Conservation (phyloP, 2,797 vertebrate genomes). For the Dipus sagitta region DNA sequence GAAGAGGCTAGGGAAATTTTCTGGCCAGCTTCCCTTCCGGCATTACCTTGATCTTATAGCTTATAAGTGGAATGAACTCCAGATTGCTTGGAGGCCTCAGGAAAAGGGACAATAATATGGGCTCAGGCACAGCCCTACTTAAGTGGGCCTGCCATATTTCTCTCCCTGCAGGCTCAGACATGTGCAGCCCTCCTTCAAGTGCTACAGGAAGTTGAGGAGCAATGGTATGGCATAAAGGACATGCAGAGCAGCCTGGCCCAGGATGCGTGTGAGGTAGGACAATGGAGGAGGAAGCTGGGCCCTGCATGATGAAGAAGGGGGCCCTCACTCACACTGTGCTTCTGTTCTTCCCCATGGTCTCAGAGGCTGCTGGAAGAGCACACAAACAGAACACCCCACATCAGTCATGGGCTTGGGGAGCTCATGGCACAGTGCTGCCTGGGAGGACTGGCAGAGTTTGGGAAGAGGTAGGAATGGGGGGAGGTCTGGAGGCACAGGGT, state of each 20-base stretch:
- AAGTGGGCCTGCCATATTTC: too few relatives aligned
- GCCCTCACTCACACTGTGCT: too few relatives aligned
- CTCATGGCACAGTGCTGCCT: slow-evolving; percentile 93
- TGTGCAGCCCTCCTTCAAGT: slow-evolving; percentile 75
- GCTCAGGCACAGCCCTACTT: background rate
- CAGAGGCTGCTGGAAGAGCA: slow-evolving; percentile 92
- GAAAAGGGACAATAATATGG: too few relatives aligned
- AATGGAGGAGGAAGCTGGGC: fast-evolving
- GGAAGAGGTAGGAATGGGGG: slow-evolving; percentile 90
- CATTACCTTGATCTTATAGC: background rate
- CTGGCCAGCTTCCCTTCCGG: background rate
- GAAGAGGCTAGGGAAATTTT: background rate
- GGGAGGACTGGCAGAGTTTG: slow-evolving; percentile 93
- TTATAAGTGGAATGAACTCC: background rate
- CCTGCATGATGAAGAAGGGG: fast-evolving
- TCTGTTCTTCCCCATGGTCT: slow-evolving; percentile 12
- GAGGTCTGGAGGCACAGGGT: fast-evolving
- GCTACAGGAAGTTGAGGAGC: slow-evolving; percentile 84
- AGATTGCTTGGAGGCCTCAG: background rate
- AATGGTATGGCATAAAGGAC: slow-evolving; percentile 76
- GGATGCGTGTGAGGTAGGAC: slow-evolving; percentile 82
- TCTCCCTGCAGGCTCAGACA: slow-evolving; percentile 76
- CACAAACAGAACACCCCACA: slow-evolving; percentile 91
- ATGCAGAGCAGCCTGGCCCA: slow-evolving; percentile 80
- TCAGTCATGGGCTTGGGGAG: slow-evolving; percentile 90